Conservation (phyloP, 1,140 invertebrate species). For the Hestina assimilis region DNA sequence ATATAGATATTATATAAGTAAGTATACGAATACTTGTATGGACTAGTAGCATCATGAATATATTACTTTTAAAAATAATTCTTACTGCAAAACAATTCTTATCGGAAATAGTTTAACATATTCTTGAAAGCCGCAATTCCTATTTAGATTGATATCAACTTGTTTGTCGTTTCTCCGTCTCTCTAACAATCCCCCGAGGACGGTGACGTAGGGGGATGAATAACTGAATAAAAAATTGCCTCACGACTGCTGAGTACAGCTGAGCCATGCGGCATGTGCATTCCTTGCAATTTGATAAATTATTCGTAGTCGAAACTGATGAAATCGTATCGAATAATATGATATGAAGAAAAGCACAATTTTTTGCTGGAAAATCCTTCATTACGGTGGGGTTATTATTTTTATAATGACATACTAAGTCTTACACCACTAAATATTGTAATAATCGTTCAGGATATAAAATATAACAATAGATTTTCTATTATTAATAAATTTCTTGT, state of each 20-base stretch:
- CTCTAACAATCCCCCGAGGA: constrained; percentile 54
- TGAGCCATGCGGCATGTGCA: constrained; percentile 60
- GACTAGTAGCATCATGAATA: too few relatives aligned
- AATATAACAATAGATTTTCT: too few relatives aligned
- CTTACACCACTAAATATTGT: too few relatives aligned
- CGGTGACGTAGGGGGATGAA: constrained; percentile 41
- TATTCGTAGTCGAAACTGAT: constrained; percentile 59
- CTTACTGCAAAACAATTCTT: constrained; percentile 10
- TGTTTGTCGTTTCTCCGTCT: constrained; percentile 32
- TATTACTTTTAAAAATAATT: background rate
- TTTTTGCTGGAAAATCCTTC: too few relatives aligned
- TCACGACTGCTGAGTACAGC: constrained; percentile 48
- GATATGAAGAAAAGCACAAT: too few relatives aligned
- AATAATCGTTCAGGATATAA: too few relatives aligned
- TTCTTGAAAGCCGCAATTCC: constrained; percentile 25
- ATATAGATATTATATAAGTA: too few relatives aligned
- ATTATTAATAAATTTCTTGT: too few relatives aligned
- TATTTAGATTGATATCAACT: constrained; percentile 40
- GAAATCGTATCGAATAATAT: constrained; percentile 40
- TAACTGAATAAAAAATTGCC: constrained; percentile 65
- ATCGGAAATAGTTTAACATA: constrained; percentile 22
- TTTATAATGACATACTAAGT: too few relatives aligned
- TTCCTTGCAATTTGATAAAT: constrained; percentile 66
- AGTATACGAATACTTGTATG: too few relatives aligned
- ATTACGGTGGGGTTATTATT: too few relatives aligned